Conservation (phyloP, 2,888 invertebrate genomes). For the Graphium colonna region DNA sequence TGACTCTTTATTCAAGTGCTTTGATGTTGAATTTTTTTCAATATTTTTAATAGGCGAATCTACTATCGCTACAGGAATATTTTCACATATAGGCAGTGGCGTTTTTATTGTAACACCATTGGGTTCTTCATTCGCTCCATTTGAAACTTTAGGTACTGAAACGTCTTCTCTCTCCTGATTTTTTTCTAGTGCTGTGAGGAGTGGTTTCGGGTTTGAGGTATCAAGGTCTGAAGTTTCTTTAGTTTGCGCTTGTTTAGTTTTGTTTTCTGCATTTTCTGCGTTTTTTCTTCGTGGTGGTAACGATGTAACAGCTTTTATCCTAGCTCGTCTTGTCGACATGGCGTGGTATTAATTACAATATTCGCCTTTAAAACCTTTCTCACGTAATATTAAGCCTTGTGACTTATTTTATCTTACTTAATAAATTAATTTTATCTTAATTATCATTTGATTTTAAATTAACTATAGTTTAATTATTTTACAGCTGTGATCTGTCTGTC, state of each 20-base stretch:
- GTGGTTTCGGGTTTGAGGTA: constrained; percentile 44
- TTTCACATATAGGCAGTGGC: constrained; percentile 9
- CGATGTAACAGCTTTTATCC: constrained; percentile 87
- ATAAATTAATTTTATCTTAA: no score
- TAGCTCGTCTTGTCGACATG: constrained; percentile 84
- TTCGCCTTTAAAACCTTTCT: neutral
- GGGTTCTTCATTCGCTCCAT: constrained; percentile 12
- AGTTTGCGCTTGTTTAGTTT: constrained; percentile 33
- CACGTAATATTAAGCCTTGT: neutral
- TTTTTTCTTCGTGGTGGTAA: constrained; percentile 79
- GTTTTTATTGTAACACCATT: constrained; percentile 17
- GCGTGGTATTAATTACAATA: neutral
- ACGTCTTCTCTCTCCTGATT: constrained; percentile 30
- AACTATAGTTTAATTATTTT: no score
- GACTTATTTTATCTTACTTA: no score
- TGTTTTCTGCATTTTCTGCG: constrained; percentile 44
- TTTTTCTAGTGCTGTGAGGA: constrained; percentile 29
- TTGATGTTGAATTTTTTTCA: constrained; percentile 25
- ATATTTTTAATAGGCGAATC: constrained; percentile 10
- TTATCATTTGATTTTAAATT: no score
- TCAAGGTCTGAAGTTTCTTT: constrained; percentile 40
- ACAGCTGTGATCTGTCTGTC: no score
- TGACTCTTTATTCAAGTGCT: constrained; percentile 37
- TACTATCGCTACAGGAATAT: neutral
- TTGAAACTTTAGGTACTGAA: constrained; percentile 17